Evolutionary conservation across 2,113 vertebrate species (phyloP), one percentile per base, ranked within the genome.

Genomic region (Salvelinus fontinalis): DNA sequence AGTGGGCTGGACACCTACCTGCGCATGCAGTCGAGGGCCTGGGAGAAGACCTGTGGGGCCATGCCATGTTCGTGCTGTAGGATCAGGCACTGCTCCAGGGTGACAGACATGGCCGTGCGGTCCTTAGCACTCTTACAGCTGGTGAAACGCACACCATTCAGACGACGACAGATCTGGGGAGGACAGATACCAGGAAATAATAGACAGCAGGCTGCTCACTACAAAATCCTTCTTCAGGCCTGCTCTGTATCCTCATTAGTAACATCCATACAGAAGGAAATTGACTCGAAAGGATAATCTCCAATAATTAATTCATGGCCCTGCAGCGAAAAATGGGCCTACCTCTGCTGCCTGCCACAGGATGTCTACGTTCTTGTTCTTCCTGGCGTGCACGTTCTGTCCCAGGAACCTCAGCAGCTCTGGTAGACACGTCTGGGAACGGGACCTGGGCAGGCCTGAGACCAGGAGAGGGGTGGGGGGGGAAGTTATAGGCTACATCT

Each of bases 61-160:
- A 99, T 99, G 89, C 97, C 97, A 20, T 99, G 96, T 64, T 99
- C 98, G 14, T 99, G 98, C 88, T 99, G 98, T 79, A 99, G 94
- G 89, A 99, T 98, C 83, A 99, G 93, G 78, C 98, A 99, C 91
- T 99, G 98, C 90, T 99, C 98, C 91, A 99, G 91, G 0, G 98
- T 99, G 91, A 99, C 96, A 0, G 98, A 99, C 98, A 99, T 99
- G 77, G 97, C 97, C 0, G 98, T 99, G 85, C 98, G 96, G 86
- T 99, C 98, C 93, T 99, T 99, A 81, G 98, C 98, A 66, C 98
- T 99, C 91, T 99, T 99, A 85, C 98, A 99, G 93, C 98, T 99
- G 83, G 98, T 99, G 90, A 99, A 98, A n/a, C 98, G 96, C 67
- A 99, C 97, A 0, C 98, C 97, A 0, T 99, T 99, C 12, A 99